Evolutionary conservation across 2,888 invertebrate genomes (phyloP).

Genomic region (Nomada fabriciana): DNA sequence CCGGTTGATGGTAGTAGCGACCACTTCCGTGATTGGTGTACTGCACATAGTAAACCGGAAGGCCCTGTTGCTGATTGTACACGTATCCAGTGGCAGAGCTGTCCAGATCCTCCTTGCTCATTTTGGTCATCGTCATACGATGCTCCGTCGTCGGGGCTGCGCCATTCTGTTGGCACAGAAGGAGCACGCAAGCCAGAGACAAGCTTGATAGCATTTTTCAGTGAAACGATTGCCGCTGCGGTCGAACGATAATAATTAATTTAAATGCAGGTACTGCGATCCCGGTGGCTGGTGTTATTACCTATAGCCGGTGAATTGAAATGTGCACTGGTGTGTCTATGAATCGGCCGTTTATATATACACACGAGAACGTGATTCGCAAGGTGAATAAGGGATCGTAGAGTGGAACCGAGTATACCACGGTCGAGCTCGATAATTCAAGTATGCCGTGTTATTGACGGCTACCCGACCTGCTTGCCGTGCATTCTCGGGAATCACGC

Average conservation of each 20-base stretch:
- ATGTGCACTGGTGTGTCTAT: conserved; percentile 50
- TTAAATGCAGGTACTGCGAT: not conserved
- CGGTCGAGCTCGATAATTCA: conserved; percentile 76
- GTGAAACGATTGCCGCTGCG: not conserved
- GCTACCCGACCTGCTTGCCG: conserved; percentile 24
- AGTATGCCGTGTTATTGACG: conserved; percentile 76
- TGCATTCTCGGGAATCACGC: conserved; percentile 28
- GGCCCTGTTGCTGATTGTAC: conserved; percentile 76
- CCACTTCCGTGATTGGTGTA: conserved; percentile 79
- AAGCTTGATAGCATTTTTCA: not conserved
- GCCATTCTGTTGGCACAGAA: not conserved
- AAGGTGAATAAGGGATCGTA: conserved; percentile 49
- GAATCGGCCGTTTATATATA: conserved; percentile 60
- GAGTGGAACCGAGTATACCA: conserved; percentile 73
- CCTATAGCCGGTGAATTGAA: conserved; percentile 25
- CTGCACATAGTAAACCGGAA: conserved; percentile 78
- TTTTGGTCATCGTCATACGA: conserved; percentile 84
- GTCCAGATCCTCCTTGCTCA: conserved; percentile 86
- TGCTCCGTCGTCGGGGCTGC: conserved; percentile 46
- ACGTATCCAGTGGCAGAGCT: conserved; percentile 87
- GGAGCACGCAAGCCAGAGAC: conserved; percentile 12
- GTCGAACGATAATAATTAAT: not conserved
- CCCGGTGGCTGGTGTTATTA: conserved; percentile 3
- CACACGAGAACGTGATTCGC: conserved; percentile 65
- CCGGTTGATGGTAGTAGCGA: conserved; percentile 72